These are phyloP conservation scores for Oreortyx pictus DNA, from an alignment of 2,797 vertebrate species.

Conservation along the genomic window DNA sequence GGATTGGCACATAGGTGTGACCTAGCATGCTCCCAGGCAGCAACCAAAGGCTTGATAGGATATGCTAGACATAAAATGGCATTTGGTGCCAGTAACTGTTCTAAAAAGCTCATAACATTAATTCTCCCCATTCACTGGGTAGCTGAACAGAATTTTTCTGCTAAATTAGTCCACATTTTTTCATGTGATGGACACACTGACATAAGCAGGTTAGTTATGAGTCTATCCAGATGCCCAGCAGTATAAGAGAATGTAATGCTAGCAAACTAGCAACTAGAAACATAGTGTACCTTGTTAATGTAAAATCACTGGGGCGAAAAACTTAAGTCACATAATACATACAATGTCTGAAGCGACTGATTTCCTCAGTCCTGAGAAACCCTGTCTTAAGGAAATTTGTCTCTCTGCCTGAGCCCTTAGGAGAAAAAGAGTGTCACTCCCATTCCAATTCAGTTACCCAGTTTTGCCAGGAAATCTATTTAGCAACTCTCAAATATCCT, in stretches of 20 bases:
- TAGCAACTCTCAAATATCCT: not conserved
- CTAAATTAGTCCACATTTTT: not conserved
- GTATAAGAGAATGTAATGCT: not conserved
- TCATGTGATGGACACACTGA: not conserved
- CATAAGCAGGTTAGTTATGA: not conserved
- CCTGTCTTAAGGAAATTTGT: not conserved
- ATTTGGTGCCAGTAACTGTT: not conserved
- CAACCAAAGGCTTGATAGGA: not conserved
- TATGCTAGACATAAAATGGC: not conserved
- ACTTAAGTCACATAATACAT: not conserved
- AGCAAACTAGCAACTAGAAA: not conserved
- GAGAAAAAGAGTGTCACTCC: not conserved
- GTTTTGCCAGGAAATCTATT: not conserved
- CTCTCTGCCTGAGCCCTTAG: not conserved
- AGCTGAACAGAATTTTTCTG: not conserved
- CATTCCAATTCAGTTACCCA: not conserved
- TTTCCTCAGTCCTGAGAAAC: not conserved
- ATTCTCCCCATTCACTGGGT: not conserved
- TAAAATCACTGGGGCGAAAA: not conserved
- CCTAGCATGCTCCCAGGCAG: not conserved
- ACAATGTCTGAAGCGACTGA: not conserved
- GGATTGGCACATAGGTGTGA: not conserved
- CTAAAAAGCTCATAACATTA: not conserved
- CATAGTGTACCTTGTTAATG: not conserved
- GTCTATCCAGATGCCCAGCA: not conserved